Evolutionary conservation across 2,797 vertebrate genomes (phyloP).

Genomic region (Hylomyscus alleni): DNA sequence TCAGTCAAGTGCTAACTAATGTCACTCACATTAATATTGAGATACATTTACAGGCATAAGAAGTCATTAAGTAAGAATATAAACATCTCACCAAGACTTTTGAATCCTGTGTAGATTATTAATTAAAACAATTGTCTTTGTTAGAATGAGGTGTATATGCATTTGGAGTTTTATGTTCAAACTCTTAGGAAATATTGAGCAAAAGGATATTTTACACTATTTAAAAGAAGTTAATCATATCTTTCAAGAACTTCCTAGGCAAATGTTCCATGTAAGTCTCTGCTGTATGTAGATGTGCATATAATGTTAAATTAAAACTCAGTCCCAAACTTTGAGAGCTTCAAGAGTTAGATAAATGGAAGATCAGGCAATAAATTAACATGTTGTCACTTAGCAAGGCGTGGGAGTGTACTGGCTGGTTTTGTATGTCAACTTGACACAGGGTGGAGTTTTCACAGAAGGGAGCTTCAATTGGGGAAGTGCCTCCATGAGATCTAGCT

Average conservation of each 20-base stretch:
- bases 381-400: background rate
- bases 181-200: background rate
- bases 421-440: too few relatives aligned
- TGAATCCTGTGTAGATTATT: background rate
- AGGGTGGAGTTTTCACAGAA: too few relatives aligned
- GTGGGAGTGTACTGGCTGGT: too few relatives aligned
- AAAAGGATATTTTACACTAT: background rate
- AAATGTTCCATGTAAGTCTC: constrained; percentile 1
- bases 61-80: constrained; percentile 10
- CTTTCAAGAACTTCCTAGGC: constrained; percentile 23
- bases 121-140: constrained; percentile 17
- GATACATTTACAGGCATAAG: constrained; percentile 27
- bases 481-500: too few relatives aligned
- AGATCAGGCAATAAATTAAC: constrained; percentile 16
- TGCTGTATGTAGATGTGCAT: background rate
- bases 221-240: constrained; percentile 23
- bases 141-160: background rate
- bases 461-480: too few relatives aligned
- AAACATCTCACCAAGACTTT: background rate
- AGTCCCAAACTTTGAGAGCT: background rate
- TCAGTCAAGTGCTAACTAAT: background rate
- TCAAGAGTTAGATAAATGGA: background rate
- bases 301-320: constrained; percentile 19
- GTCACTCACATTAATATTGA: background rate
- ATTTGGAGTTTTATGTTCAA: constrained; percentile 54